Percentiles rank a stretch among this genome's conserved stretches.
Evolutionary conservation across 1,140 invertebrate species (phyloP).

Genomic region (Choristoneura fumiferana): DNA sequence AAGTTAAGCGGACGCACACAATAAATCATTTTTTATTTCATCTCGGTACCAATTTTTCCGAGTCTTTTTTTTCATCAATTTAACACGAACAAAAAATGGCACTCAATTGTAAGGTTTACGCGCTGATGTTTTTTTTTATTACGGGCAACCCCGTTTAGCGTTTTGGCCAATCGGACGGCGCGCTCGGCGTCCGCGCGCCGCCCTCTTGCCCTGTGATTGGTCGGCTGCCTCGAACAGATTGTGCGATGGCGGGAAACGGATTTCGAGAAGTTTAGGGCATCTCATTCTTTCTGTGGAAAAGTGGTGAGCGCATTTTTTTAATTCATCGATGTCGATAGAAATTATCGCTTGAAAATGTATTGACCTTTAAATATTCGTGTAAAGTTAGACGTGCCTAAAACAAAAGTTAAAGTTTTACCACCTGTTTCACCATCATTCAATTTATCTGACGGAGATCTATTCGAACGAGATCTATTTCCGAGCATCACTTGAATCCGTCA

Average conservation of each 20-base stretch:
- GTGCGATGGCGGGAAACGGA: slow-evolving; percentile 72
- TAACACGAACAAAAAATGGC: slow-evolving; percentile 70
- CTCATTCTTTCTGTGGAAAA: slow-evolving; percentile 62
- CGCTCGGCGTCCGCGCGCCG: slow-evolving; percentile 43
- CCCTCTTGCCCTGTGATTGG: slow-evolving; percentile 61
- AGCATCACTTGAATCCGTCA: no score
- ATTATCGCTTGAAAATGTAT: no score
- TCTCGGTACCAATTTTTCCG: slow-evolving; percentile 64
- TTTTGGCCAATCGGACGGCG: slow-evolving; percentile 55
- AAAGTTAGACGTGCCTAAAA: no score
- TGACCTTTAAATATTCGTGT: no score
- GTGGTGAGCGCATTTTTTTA: slow-evolving; percentile 26
- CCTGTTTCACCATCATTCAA: no score
- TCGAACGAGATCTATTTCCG: no score
- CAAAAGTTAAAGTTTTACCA: no score
- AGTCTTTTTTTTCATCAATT: slow-evolving; percentile 73
- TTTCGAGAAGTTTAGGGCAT: slow-evolving; percentile 67
- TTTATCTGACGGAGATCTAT: no score
- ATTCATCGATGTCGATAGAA: slow-evolving; percentile 34
- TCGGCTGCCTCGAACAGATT: slow-evolving; percentile 54
- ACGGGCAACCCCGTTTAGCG: slow-evolving; percentile 61
- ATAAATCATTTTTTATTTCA: slow-evolving; percentile 76
- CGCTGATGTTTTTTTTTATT: slow-evolving; percentile 57
- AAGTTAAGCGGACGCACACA: slow-evolving; percentile 62
- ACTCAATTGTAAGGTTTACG: slow-evolving; percentile 73